Evolutionary conservation across 2,888 invertebrate species (phyloP).

Genomic region (Anaspis maculata): DNA sequence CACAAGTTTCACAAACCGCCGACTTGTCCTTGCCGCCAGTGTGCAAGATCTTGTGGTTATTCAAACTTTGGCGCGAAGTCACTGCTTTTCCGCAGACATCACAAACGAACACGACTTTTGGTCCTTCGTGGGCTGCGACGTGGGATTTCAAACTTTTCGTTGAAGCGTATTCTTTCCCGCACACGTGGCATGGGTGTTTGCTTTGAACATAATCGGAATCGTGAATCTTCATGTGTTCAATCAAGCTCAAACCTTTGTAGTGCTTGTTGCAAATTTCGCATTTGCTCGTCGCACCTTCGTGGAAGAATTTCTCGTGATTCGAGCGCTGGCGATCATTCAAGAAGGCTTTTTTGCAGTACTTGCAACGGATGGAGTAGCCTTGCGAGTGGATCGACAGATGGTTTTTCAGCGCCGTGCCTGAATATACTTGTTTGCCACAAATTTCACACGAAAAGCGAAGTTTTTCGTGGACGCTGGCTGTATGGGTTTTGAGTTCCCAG

Average conservation of each 20-base stretch:
- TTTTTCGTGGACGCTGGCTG: no score
- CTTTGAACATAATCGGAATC: background rate
- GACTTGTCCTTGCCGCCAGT: background rate
- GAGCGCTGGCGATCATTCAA: no score
- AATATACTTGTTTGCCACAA: no score
- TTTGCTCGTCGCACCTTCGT: background rate
- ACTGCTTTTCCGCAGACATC: background rate
- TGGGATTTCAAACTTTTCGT: background rate
- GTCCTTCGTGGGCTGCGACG: background rate
- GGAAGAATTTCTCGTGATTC: background rate
- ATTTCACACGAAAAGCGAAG: no score
- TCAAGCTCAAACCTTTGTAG: background rate
- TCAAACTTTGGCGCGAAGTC: background rate
- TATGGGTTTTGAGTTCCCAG: no score
- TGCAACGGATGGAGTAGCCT: no score
- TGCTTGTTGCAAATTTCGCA: background rate
- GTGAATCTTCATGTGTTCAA: background rate
- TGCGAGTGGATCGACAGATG: no score
- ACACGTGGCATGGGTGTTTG: background rate
- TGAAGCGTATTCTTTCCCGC: background rate
- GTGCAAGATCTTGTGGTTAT: background rate
- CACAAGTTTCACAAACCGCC: background rate
- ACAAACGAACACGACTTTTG: background rate
- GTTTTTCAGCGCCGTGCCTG: no score
- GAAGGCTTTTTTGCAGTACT: no score